Evolutionary conservation across 2,113 vertebrate species (phyloP).

Genomic region (Taurulus bubalis): DNA sequence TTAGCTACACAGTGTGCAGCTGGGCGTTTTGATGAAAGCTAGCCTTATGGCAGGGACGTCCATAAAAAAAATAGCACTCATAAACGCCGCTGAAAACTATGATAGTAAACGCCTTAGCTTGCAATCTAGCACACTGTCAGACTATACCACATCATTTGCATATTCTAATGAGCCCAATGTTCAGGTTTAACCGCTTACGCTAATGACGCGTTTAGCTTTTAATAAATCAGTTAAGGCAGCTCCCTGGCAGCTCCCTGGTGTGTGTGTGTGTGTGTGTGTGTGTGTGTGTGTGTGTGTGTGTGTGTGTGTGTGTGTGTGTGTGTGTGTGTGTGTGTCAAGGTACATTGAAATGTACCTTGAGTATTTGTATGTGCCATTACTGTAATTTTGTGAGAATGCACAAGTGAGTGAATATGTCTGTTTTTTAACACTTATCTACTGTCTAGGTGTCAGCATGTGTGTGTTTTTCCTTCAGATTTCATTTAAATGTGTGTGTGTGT

Average conservation of each 20-base stretch:
- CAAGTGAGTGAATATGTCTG: conserved; percentile 24
- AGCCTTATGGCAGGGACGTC: conserved; percentile 58
- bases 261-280: conserved; percentile 22
- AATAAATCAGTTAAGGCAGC: conserved; percentile 84
- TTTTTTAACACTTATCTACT: conserved; percentile 18
- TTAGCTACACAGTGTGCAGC: conserved; percentile 52
- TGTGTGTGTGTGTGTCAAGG: conserved; percentile 6
- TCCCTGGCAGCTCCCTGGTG: conserved; percentile 67
- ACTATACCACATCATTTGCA: conserved; percentile 74
- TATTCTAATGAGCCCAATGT: conserved; percentile 82
- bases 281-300: conserved; percentile 15
- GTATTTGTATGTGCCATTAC: conserved; percentile 43
- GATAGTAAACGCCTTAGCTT: conserved; percentile 66
- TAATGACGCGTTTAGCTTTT: conserved; percentile 84
- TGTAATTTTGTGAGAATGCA: conserved; percentile 55
- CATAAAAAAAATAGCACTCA: conserved; percentile 67
- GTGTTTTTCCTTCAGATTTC: conserved; percentile 2
- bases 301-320: conserved; percentile 5
- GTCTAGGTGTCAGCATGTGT: conserved; percentile 22
- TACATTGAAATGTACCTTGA: conserved; percentile 46
- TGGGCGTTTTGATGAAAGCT: conserved; percentile 69
- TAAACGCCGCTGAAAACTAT: conserved; percentile 60
- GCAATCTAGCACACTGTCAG: conserved; percentile 49
- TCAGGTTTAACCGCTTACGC: conserved; percentile 82
- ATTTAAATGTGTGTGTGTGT: not conserved